Evolutionary conservation across 2,797 vertebrate genomes (phyloP), one percentile per base, ranked within the genome.

Genomic region (Molossus alvarezi): DNA sequence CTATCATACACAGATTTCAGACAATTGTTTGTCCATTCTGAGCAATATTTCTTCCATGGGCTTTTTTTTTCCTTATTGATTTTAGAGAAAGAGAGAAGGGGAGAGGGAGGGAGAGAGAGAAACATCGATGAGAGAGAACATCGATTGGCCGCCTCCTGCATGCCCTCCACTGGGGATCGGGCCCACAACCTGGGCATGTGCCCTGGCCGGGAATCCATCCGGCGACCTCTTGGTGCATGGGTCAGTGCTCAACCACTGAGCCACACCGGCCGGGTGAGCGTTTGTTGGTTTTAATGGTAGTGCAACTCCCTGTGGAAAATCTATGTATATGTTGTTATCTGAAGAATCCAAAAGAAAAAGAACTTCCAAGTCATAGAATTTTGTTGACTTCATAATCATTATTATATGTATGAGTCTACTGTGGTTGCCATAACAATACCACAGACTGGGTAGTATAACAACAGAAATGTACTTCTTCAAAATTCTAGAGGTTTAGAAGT

Each of bases 291-390:
- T 80, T 83, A 80, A 79, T 89, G 33, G 37, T 92, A 87, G 60
- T 75, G 62, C 23, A 87, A 15, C n/a, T 79, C 25, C 60, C 62
- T 69, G 51, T 51, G 12, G 29, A 87, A 90, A 75, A 90, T 17
- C 21, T 94, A 73, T 69, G 17, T 89, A 11, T 75, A 41, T 80
- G 29, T 51, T 92, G 25, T 69, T 95, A 37, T 75, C 21, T 71
- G 33, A 90, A 94, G 20, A 79, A 58, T 29, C 58, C 5, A 15
- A 95, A 95, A 94, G 53, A 71, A 85, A 91, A 90, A 58, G 51
- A 82, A 84, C 53, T 33, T 94, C 20, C 57, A 72, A 92, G 55
- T 88, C 48, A 72, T 29, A 41, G 65, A 57, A 83, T 84, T 94
- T 89, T 85, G n/a, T 82, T 87, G 62, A 37, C 27, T 55, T 58